phyloP scores from a whole-genome alignment of 1,140 invertebrate genomes.

The Zaprionus vittiger region DNA sequence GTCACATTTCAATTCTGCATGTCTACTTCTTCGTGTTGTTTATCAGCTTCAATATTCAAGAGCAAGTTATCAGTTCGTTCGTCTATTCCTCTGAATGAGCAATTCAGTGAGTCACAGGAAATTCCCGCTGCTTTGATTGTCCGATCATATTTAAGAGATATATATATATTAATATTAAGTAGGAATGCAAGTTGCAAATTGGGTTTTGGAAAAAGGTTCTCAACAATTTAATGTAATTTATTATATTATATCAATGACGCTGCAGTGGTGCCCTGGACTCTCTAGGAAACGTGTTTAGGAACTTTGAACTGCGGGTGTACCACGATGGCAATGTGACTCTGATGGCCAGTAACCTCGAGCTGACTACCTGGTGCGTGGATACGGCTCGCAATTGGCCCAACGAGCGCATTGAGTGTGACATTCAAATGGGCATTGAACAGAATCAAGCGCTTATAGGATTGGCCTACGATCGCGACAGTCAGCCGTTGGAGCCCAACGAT shows the following conservation, averaged over 20 bases:
- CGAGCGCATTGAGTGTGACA: slow-evolving; percentile 64
- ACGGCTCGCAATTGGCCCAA: slow-evolving; percentile 72
- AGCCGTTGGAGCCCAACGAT: slow-evolving; percentile 52
- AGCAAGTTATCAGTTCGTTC: background rate
- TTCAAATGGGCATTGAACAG: slow-evolving; percentile 59
- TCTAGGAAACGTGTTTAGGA: slow-evolving; percentile 17
- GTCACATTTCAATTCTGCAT: background rate
- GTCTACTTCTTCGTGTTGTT: background rate
- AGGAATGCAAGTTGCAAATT: too few species aligned
- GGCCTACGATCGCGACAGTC: slow-evolving; percentile 43
- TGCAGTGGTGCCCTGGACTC: slow-evolving; percentile 54
- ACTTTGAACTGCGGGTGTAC: slow-evolving; percentile 54
- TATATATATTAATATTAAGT: too few species aligned
- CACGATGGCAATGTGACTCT: slow-evolving; percentile 66
- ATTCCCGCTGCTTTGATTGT: background rate
- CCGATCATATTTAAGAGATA: too few species aligned
- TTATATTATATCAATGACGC: background rate
- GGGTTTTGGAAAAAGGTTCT: too few species aligned
- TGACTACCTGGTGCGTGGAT: slow-evolving; percentile 73
- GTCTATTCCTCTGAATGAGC: background rate
- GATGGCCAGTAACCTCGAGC: slow-evolving; percentile 49
- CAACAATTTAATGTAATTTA: background rate
- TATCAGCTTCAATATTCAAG: background rate
- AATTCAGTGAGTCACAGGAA: background rate
- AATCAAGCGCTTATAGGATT: slow-evolving; percentile 41